Evolutionary conservation across 1,140 invertebrate genomes (phyloP), one percentile per base, ranked within the genome.

Genomic region (Panagrolaimus sp.): DNA sequence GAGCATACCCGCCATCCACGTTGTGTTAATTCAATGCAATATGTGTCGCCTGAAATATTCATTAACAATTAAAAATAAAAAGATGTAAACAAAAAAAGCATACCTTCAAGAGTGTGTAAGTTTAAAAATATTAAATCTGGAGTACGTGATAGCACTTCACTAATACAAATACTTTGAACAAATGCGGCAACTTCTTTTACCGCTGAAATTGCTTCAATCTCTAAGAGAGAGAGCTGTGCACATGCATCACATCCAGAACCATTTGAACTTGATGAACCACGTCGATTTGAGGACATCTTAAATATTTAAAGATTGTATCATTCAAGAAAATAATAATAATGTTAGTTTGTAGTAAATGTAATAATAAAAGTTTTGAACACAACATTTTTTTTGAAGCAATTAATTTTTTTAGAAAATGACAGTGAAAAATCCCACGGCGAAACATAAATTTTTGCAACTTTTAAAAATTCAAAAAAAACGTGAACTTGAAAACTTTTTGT

Each of bases 21-120:
- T 20, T 66, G 25, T 14, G 75, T 76, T 4, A 76, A 44, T 47
- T 76, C 75, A 11, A 76, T 45, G 65, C 75, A 78, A 16, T 66
- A 74, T 8, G 64, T 66, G 42, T 74, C 45, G 44, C 65, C 74
- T 76, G 47, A 46, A 67, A 73, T n/a, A n/a, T n/a, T n/a, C n/a
- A 53, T 20, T 57, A 57, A 57, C n/a, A 8, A 4, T 57, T 2
- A n/a, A 25, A 16, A 57, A 57, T 20, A 11, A 11, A 5, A 9
- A 16, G 20, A 25, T 4, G 4, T 23, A 27, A 1, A 5, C 0
- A 57, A 4, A 31, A 42, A 0, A 42, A 38, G 0, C n/a, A 14
- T 43, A 78, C 76, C 68, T 75, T 76, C 74, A 1, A 74, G 44
- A 9, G 74, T 76, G n/a, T 72, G 48, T 47, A 76, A 25, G 64